Evolutionary conservation across 2,888 invertebrate species (phyloP), one percentile per base, ranked within the genome.

Genomic region (Dolichopus griseipennis): DNA sequence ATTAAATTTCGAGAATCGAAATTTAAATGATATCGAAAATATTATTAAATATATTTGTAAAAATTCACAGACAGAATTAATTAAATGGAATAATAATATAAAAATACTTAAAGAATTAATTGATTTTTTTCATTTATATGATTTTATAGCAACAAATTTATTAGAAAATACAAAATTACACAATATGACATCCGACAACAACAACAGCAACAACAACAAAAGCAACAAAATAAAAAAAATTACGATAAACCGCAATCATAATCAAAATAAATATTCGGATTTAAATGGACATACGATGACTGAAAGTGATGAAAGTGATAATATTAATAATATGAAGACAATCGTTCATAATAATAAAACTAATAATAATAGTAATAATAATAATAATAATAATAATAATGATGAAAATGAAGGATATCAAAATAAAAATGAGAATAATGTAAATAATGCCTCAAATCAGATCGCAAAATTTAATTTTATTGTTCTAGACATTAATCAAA

Each of bases 101-200:
- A 72, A 73, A 66, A 74, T 73, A 68, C 72, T 79, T 66, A 73
- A 73, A 62, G 76, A 76, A 66, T 78, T 75, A 69, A 78, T 78
- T 73, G 79, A 80, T 71, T 79, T 77, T 72, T 79, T 82, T 71
- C 75, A 78, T 70, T 76, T 82, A 34, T 82, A 79, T 70, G 82
- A 82, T 75, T 79, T 78, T 72, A 71, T 82, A 66, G 65, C 69
- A 67, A 69, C 72, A 37, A 69, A 67, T 65, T 52, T 68, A 41
- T 61, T 61, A 37, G 5, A 27, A 27, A 27, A 27, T 27, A 21
- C 21, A 12, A 66, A 15, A 52, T 52, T 52, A 52, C 52, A 27
- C 8, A 52, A 52, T 52, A 15, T 27, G 27, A 27, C 27, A 27
- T 37, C 37, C 10, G 61, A 65, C 20, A 65, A 20, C 61, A 37